Percentiles rank a stretch among this genome's conserved stretches.
Evolutionary conservation across 2,888 invertebrate genomes (phyloP).

Genomic region (Tiliacea citrago): DNA sequence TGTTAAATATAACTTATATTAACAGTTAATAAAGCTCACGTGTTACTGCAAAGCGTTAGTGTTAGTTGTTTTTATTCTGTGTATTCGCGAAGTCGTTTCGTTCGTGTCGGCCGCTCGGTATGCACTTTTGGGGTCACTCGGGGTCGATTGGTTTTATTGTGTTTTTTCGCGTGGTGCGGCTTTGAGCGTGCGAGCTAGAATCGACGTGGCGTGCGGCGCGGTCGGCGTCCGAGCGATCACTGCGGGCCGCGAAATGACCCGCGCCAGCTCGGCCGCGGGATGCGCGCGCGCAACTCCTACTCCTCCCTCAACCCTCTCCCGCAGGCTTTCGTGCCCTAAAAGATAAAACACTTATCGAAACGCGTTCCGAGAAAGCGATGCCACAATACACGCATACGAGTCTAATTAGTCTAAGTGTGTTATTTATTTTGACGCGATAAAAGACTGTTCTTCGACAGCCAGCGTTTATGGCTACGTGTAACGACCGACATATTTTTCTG

Average conservation of each 20-base stretch:
- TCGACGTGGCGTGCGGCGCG: constrained; percentile 75
- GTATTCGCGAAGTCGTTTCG: constrained; percentile 85
- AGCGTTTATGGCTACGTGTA: constrained; percentile 56
- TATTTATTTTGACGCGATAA: constrained; percentile 76
- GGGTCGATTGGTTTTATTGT: constrained; percentile 80
- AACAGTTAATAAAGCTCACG: constrained; percentile 82
- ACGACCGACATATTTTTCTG: constrained; percentile 43
- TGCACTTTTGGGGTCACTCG: constrained; percentile 86
- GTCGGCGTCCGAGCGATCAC: constrained; percentile 85
- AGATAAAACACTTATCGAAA: constrained; percentile 76
- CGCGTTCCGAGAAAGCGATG: constrained; percentile 78
- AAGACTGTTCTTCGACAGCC: constrained; percentile 60
- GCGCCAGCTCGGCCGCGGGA: constrained; percentile 59
- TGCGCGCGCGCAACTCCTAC: constrained; percentile 69
- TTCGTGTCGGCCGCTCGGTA: constrained; percentile 84
- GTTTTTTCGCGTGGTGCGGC: constrained; percentile 69
- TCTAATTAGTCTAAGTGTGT: constrained; percentile 80
- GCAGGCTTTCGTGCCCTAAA: constrained; percentile 76
- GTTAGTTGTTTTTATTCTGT: constrained; percentile 75
- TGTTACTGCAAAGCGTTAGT: constrained; percentile 79
- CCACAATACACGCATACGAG: constrained; percentile 66
- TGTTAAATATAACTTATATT: constrained; percentile 77
- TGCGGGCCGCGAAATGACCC: constrained; percentile 64
- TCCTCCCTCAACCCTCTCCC: constrained; percentile 73
- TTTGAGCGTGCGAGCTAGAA: constrained; percentile 58